These are phyloP conservation scores for Pocillopora verrucosa DNA, from an alignment of 64 coral and sea anemone species.

Conservation along the genomic window DNA sequence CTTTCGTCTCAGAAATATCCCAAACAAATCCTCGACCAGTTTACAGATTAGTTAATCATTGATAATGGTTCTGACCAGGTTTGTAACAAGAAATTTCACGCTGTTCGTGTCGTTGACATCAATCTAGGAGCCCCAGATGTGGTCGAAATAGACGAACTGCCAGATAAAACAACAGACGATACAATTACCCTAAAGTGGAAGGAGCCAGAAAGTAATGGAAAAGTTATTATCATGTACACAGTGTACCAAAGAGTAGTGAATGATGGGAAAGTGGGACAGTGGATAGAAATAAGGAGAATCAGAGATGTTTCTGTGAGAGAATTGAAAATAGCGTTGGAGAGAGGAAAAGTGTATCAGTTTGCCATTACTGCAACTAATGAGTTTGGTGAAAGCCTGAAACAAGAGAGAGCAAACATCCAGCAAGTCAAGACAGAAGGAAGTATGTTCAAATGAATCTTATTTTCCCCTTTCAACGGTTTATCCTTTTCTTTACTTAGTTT, in stretches of 20 bases:
- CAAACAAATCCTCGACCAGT: too few species aligned
- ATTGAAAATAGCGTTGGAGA: neutral
- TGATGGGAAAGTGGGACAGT: neutral
- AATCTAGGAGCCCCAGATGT: neutral
- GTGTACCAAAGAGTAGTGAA: neutral
- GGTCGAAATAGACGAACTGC: neutral
- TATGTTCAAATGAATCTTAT: neutral
- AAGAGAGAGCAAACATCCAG: neutral
- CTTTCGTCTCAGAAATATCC: too few species aligned
- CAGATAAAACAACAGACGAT: neutral
- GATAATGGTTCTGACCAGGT: too few species aligned
- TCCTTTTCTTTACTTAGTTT: too few species aligned
- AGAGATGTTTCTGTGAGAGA: neutral
- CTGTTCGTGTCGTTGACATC: too few species aligned
- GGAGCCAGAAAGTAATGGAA: neutral
- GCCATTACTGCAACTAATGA: neutral
- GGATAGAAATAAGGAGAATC: neutral
- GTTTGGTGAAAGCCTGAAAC: neutral
- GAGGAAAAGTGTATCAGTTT: neutral
- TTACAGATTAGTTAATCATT: too few species aligned
- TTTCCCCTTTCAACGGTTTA: too few species aligned
- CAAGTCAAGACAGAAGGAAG: neutral
- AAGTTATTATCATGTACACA: neutral
- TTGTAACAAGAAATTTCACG: too few species aligned
- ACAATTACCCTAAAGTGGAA: neutral